Evolutionary conservation across 2,888 invertebrate species (phyloP).

Genomic region (Melieria crassipennis): DNA sequence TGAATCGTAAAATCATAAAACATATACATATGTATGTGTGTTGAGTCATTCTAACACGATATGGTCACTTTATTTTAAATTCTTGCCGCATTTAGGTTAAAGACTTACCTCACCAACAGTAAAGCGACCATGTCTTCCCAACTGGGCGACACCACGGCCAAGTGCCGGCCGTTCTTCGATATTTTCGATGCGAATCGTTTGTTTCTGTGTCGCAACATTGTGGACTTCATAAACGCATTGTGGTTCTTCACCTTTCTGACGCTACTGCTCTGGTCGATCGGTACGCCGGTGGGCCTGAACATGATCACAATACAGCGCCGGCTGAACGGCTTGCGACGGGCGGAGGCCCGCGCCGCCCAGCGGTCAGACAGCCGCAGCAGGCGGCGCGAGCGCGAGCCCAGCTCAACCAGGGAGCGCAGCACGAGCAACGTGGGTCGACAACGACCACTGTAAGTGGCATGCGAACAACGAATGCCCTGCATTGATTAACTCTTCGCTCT

Average conservation of each 20-base stretch:
- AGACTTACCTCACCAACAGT: conserved; percentile 75
- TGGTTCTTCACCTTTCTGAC: conserved; percentile 75
- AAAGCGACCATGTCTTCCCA: conserved; percentile 73
- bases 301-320: conserved; percentile 65
- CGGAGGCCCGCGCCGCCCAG: conserved; percentile 48
- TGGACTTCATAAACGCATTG: conserved; percentile 70
- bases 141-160: conserved; percentile 73
- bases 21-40: neutral
- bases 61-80: neutral
- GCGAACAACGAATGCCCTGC: no score
- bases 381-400: conserved; percentile 43
- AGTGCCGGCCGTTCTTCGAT: conserved; percentile 78
- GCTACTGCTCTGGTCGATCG: conserved; percentile 70
- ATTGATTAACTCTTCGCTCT: neutral
- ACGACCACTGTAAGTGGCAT: conserved; percentile 37
- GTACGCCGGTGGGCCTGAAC: conserved; percentile 72
- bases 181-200: conserved; percentile 74
- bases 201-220: conserved; percentile 63
- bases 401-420: conserved; percentile 49
- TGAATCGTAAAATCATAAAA: neutral
- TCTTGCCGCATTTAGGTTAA: conserved; percentile 65
- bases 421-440: conserved; percentile 49
- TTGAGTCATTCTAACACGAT: neutral
- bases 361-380: conserved; percentile 39
- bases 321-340: conserved; percentile 51